Base-by-base conservation (phyloP, 2,797 vertebrate species). In the Antrozous pallidus region DNA sequence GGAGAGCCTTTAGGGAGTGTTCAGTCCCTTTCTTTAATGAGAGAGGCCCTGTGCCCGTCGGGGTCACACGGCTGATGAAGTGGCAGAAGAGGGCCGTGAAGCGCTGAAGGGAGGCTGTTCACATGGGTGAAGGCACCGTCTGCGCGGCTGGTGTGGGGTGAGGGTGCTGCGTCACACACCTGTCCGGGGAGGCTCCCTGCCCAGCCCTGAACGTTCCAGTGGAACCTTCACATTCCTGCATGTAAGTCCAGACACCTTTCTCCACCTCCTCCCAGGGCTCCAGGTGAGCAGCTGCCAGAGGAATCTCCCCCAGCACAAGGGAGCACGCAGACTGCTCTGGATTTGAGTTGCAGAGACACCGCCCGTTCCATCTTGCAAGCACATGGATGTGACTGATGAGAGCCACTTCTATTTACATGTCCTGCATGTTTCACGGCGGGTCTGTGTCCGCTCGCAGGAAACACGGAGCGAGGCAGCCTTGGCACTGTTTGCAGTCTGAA, bases 401-500 rank as follows among this genome's bases (percentile, higher is more conserved):
- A 56, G 12, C 9, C 26, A 33, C 71, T 47, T n/a, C 80, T 58
- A 51, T 24, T 49, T 13, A 86, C 3, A 31, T 58, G 24, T 18
- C 36, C 1, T 31, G 56, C 69, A 65, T 45, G 71, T 89, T 93
- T 90, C 92, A 38, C 85, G 83, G 71, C 5, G 24, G 82, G 85
- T 96, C 93, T 93, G 80, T 84, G 96, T 95, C 73, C 91, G 94
- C 51, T 91, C 93, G 93, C 86, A 97, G 94, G 91, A 79, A 80
- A 78, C 89, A 83, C 18, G 63, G 81, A 88, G 74, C 94, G 77
- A 93, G 92, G 78, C 85, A 92, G 89, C 78, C 92, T 85, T 79
- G 87, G 85, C 91, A 69, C 94, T 96, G 94, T 96, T 97, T 96
- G 97, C 94, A 75, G 82, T 88, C 90, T 71, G 74, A 93, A 94